A percentile compares a stretch with the other conserved stretches of the same genome.
Conservation (phyloP, 2,113 vertebrate species). For the Ammodytes dubius region DNA sequence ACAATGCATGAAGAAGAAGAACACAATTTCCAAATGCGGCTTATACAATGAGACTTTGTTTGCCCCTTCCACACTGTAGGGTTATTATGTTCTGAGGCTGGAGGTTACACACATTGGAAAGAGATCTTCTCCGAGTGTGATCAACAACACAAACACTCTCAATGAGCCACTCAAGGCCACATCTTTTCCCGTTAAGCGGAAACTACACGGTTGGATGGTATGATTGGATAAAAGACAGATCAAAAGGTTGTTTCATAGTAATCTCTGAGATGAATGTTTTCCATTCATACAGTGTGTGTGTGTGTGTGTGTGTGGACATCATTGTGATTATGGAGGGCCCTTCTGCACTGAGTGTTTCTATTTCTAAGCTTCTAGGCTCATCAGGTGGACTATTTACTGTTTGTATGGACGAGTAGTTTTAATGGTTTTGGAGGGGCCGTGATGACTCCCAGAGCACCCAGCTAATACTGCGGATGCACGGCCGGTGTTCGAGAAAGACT, state of each 20-base stretch:
- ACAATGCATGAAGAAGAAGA: background rate
- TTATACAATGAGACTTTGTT: background rate
- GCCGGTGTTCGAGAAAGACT: constrained; percentile 25
- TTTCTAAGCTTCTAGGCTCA: constrained; percentile 8
- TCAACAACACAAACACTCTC: background rate
- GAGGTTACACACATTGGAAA: background rate
- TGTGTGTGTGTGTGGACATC: background rate
- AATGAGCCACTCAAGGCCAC: background rate
- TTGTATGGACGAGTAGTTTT: background rate
- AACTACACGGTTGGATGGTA: background rate
- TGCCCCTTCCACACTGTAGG: background rate
- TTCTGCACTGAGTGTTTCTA: background rate
- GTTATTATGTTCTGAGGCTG: background rate
- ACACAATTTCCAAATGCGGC: too few species aligned
- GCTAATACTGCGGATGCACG: background rate
- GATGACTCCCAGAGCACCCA: background rate
- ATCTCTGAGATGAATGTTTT: background rate
- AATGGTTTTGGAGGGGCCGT: background rate
- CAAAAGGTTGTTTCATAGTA: background rate
- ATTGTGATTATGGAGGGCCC: background rate
- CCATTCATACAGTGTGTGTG: background rate
- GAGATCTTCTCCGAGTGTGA: constrained; percentile 12
- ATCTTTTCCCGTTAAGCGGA: background rate
- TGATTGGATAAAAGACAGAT: background rate
- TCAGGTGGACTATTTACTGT: constrained; percentile 1